Evolutionary conservation across 2,888 invertebrate genomes (phyloP), one percentile per base, ranked within the genome.

Genomic region (Ferdinandea cuprea): DNA sequence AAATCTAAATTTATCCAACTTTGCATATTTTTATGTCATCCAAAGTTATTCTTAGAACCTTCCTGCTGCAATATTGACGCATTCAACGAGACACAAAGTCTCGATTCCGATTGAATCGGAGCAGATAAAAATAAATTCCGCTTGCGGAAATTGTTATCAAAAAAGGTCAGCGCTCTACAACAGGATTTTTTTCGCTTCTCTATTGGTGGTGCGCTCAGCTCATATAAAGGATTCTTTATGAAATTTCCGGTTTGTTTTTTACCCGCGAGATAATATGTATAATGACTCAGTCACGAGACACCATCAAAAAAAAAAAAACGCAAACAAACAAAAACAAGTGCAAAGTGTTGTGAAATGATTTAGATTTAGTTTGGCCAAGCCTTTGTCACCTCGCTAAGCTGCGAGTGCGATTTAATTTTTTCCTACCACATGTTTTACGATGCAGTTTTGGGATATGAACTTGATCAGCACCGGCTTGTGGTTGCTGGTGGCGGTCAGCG

Each of bases 121-220:
- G 50, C 48, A 61, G 68, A 74, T 76, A 76, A 61, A 81, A 77
- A 71, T 76, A 76, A 65, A 66, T 52, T 13, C 35, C 21, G 65
- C 77, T 77, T 83, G 52, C 78, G 83, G 78, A 83, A 78, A 83
- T 46, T 77, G 72, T 83, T 66, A 73, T 78, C 50, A 54, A 61
- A 71, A 81, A 78, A 83, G 83, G 83, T 83, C 83, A 83, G 83
- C 68, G 83, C 54, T 78, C 83, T 68, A 78, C 83, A 83, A 78
- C 83, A 83, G 83, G 83, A 83, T 73, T 83, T 76, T 46, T 65
- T 17, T 48, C 54, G 3, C 8, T 37, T n/a, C 44, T 59, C 17
- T 42, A 3, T 68, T 21, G 48, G 37, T 25, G 21, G 76, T n/a
- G n/a, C n/a, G n/a, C n/a, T n/a, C n/a, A 61, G 76, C 77, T 71